Base-by-base conservation (phyloP, 2,888 invertebrate species). In the Chromoteleia sp. region DNA sequence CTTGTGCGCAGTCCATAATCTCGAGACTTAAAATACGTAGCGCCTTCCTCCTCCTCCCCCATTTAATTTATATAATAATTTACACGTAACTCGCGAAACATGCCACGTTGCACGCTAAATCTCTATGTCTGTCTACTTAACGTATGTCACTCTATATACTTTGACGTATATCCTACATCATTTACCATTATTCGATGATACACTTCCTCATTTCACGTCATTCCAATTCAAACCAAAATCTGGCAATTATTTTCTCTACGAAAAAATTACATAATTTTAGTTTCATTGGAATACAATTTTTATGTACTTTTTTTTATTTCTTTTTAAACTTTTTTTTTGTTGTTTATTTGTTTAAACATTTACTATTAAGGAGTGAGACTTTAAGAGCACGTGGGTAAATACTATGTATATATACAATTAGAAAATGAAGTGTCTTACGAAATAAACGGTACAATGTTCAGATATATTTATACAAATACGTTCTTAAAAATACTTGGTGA, bases 1-100 rank as follows among this genome's bases (percentile, higher is more conserved):
- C 79, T 67, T 79, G 79, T 79, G 79, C 73, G 73, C 73, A 79
- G 79, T 79, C 79, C 67, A 73, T 79, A 79, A 79, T 79, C 79
- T 79, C 79, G 67, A 73, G 67, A 73, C 73, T 79, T 79, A 79
- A 79, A 79, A 79, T 79, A 79, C 54, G 39, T 67, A 73, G 67
- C 79, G 67, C 73, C 59, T 58, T 65, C 15, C 8, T 61, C 14
- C 8, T 61, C 14, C 30, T 8, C 10, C 25, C 30, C 21, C 14
- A 48, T 15, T 52, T 61, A 50, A 73, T 73, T 79, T 73, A 56
- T 78, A 65, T 67, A 79, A 73, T 79, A 79, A 79, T 73, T 79
- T 73, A 79, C 73, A 79, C 43, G 25, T 65, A 73, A 73, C 29
- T 65, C 52, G 25, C 58, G 19, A 78, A 78, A 67, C 36, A 63